Base-by-base conservation (phyloP, 2,888 invertebrate genomes). In the Buathra laborator region DNA sequence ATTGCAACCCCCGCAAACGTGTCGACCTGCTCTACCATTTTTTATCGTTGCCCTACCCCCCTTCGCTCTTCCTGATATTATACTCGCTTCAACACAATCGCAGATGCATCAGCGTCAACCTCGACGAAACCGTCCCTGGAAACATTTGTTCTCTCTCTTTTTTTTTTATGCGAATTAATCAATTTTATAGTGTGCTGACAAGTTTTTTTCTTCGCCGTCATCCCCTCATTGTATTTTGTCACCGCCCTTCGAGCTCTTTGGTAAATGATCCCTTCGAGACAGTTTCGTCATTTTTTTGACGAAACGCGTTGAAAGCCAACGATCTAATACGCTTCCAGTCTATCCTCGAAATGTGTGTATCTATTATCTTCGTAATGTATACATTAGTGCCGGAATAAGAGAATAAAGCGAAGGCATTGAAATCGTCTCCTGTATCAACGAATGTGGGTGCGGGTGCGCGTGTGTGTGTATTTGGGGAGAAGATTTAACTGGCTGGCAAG, bases 151-250 rank as follows among this genome's bases (percentile, higher is more conserved):
- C 24, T 10, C 24, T 56, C 24, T 10, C 24, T 56, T 56, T 16
- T 10, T 56, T 83, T 78, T 86, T 85, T 79, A 64, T 70, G 62
- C 78, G 83, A 84, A 87, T 86, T 87, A 83, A 87, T 83, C 86
- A 86, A 84, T 64, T 86, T 79, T 80, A 81, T 81, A 80, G 83
- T 86, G 84, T 86, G 81, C 84, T 82, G 81, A 76, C 83, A 81
- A 86, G 83, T 87, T 84, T 79, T 83, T 87, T 81, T 62, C 32
- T 14, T 14, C 59, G 59, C 12, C n/a, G 7, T 29, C 6, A 5
- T 29, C 59, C 4, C 12, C 59, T 29, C n/a, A 14, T 62, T 29
- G 59, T 62, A 14, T n/a, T 62, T 62, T n/a, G 29, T 32, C 59
- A 29, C 37, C 59, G 24, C 29, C 59, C 2, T 14, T 32, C 29